These are phyloP conservation scores for Maconellicoccus hirsutus DNA, from an alignment of 1,140 invertebrate species.

Conservation along the genomic window DNA sequence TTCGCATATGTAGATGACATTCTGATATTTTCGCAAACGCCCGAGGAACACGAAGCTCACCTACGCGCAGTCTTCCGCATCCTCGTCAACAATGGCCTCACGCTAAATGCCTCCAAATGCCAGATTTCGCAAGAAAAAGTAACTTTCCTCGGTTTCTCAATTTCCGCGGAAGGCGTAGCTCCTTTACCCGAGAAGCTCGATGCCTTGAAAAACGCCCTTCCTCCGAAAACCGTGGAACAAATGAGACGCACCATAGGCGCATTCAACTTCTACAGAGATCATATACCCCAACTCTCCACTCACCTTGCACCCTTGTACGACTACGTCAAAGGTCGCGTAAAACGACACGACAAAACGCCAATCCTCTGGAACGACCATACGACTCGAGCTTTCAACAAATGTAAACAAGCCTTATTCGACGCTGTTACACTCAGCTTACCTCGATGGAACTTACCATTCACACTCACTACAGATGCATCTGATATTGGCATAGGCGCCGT, in stretches of 20 bases:
- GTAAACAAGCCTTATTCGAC: slow-evolving; percentile 29
- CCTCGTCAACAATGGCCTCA: slow-evolving; percentile 30
- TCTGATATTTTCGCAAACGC: slow-evolving; percentile 31
- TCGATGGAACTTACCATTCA: not conserved
- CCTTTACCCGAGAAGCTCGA: slow-evolving; percentile 28
- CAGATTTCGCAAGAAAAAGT: slow-evolving; percentile 31
- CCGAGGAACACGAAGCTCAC: slow-evolving; percentile 29
- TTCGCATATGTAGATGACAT: slow-evolving; percentile 35
- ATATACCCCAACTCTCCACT: too few relatives aligned
- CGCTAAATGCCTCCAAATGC: slow-evolving; percentile 33
- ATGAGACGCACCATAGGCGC: slow-evolving; percentile 32
- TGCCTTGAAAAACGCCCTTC: slow-evolving; percentile 30
- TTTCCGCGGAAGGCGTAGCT: slow-evolving; percentile 29
- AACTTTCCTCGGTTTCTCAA: slow-evolving; percentile 33
- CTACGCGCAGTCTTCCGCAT: slow-evolving; percentile 28
- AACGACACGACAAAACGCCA: too few relatives aligned
- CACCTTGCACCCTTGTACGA: slow-evolving; percentile 24
- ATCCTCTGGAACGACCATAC: slow-evolving; percentile 22
- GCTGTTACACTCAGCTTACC: slow-evolving; percentile 25
- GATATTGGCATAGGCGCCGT: slow-evolving; percentile 30
- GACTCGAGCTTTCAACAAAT: slow-evolving; percentile 29
- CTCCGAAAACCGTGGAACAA: slow-evolving; percentile 28
- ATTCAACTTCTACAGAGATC: slow-evolving; percentile 33
- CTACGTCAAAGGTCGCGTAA: slow-evolving; percentile 6
- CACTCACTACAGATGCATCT: slow-evolving; percentile 29